Evolutionary conservation across 1,140 invertebrate species (phyloP), one percentile per base, ranked within the genome.

Genomic region (Drosophila pallidifrons): DNA sequence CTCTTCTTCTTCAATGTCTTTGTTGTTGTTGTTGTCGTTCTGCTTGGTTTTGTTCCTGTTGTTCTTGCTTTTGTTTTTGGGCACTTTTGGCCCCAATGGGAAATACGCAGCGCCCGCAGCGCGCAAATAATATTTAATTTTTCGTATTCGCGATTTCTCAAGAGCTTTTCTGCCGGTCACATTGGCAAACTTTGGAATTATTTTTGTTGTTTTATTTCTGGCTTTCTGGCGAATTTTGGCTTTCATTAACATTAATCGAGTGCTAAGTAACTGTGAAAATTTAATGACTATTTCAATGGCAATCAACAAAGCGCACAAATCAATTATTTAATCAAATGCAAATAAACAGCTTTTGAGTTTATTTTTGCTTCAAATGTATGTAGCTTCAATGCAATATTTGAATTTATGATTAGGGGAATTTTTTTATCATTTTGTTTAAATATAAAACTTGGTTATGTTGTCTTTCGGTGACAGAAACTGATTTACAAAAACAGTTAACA

Each of bases 101-200:
- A 87, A 88, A 87, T 88, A 63, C 67, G 77, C 85, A 80, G 64
- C 82, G 82, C 82, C 82, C 51, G 67, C 82, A 85, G 79, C 76
- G 67, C 32, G 74, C 72, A 87, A 82, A 86, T 82, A 86, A 79
- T 77, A 76, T 71, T 71, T 57, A 64, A 60, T 75, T 57, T 49
- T 75, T 60, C 20, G 67, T 75, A 57, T 69, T 79, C 38, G 47
- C 71, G 55, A 83, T 83, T 79, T 52, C 81, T 79, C 65, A 28
- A 68, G 65, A 54, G 71, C 30, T 60, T 68, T 10, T 72, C 32
- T 32, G 28, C n/a, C 16, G n/a, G 47, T 32, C 61, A n/a, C 63
- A 54, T 60, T 59, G 43, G 28, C 66, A 63, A 75, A 63, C 72
- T 70, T 64, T 55, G 57, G 11, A 20, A 32, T 69, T 57, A 28